phyloP scores from a whole-genome alignment of 2,797 vertebrate genomes.

The Anomalospiza imberbis region DNA sequence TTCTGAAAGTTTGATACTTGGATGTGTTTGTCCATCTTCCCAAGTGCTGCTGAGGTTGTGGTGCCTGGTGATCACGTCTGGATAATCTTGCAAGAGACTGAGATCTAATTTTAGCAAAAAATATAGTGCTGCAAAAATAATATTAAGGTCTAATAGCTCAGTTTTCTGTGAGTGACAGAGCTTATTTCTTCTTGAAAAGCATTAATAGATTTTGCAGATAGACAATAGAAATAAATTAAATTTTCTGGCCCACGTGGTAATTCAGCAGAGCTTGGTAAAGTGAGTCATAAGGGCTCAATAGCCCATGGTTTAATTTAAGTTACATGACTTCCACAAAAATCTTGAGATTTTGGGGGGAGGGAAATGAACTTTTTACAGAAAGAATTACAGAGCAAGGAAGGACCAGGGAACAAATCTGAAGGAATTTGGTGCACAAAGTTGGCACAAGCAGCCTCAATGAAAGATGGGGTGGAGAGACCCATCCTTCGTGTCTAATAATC shows the following conservation, averaged over 20 bases:
- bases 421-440: background rate
- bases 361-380: background rate
- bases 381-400: background rate
- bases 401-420: background rate
- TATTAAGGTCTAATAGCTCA: background rate
- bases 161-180: background rate
- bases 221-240: constrained; percentile 34
- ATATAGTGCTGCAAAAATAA: background rate
- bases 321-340: background rate
- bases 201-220: constrained; percentile 15
- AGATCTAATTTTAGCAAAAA: background rate
- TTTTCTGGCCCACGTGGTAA: constrained; percentile 11
- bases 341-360: background rate
- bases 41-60: background rate
- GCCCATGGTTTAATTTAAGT: background rate
- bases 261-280: background rate
- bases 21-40: background rate
- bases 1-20: background rate
- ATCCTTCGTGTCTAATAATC: background rate
- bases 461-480: background rate
- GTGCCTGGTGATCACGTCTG: background rate
- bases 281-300: constrained; percentile 29
- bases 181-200: background rate
- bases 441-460: background rate
- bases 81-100: background rate